phyloP scores from a whole-genome alignment of 2,888 invertebrate species.

The Automeris io region DNA sequence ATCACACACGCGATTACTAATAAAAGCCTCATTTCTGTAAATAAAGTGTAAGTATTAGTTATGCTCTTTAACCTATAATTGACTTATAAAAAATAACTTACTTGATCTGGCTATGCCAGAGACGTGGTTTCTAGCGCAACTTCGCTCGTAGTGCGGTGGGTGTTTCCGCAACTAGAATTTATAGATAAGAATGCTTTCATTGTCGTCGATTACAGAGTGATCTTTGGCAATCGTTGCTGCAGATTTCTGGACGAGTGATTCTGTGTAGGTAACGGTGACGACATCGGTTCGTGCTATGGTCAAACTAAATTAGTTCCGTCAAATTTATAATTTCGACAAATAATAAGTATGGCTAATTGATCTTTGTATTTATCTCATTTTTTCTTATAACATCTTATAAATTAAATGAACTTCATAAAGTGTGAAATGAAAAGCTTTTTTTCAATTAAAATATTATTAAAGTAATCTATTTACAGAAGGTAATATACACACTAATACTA shows the following conservation, averaged over 20 bases:
- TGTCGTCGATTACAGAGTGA: constrained; percentile 60
- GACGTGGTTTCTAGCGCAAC: constrained; percentile 36
- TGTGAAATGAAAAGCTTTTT: neutral
- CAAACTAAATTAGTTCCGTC: constrained; percentile 62
- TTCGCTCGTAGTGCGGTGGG: constrained; percentile 53
- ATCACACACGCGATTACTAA: constrained; percentile 42
- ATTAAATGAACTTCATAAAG: constrained; percentile 1
- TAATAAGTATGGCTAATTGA: constrained; percentile 24
- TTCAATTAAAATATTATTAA: constrained; percentile 1
- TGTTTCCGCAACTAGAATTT: constrained; percentile 60
- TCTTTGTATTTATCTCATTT: constrained; percentile 16
- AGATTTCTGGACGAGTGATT: constrained; percentile 70
- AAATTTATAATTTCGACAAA: constrained; percentile 18
- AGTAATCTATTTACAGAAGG: constrained; percentile 58
- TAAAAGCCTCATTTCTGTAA: constrained; percentile 53
- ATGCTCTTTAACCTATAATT: neutral
- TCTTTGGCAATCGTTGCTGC: constrained; percentile 69
- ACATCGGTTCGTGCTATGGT: constrained; percentile 53
- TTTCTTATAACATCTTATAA: neutral
- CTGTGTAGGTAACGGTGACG: constrained; percentile 50
- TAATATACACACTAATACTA: constrained; percentile 45
- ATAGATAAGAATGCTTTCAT: constrained; percentile 70
- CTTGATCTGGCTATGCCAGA: constrained; percentile 29
- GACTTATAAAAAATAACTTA: constrained; percentile 21
- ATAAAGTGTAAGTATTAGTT: constrained; percentile 11